Base-by-base conservation (phyloP, 2,113 vertebrate species). In the Accipiter cooperii region DNA sequence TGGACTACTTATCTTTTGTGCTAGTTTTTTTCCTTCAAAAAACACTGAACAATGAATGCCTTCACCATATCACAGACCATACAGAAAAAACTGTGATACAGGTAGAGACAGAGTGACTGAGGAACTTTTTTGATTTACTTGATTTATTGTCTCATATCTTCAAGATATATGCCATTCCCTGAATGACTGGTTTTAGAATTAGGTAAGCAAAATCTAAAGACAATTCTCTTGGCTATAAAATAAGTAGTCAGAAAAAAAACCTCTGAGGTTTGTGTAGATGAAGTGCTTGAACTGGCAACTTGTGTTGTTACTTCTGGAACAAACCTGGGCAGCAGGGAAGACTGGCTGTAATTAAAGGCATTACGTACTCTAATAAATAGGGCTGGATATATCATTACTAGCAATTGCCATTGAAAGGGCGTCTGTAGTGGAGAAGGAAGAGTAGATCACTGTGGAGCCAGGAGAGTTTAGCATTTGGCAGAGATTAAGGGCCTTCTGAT, bases 221-320 rank as follows among this genome's bases (percentile, higher is more conserved):
- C 38, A 29, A 29, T 81, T 81, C 89, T 75, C 69, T 92, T 95
- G 73, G 60, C 55, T 87, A 29, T 52, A 73, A 91, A 84, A 63
- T 26, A 87, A 89, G 61, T 38, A 87, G 44, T 26, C 42, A 84
- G 86, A 40, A 92, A 92, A 69, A 69, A 77, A 16, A 1, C 10
- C 8, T 60, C 40, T 17, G 22, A 42, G 18, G 15, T 46, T 44
- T 69, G 40, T 87, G 65, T 18, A 87, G 93, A 96, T 92, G 51
- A 95, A 95, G 92, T 95, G 80, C 69, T 96, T 95, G 74, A 97
- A 93, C 87, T 96, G 97, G 69, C 83, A 95, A 21, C 34, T 69
- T 47, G 38, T 68, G 38, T 51, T 96, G 73, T 76, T 95, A 82
- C 89, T 96, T 88, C 90, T 95, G 92, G 90, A 96, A 78, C 36